Evolutionary conservation across 2,888 invertebrate genomes (phyloP).

Genomic region (Tetheella fluctuosa): DNA sequence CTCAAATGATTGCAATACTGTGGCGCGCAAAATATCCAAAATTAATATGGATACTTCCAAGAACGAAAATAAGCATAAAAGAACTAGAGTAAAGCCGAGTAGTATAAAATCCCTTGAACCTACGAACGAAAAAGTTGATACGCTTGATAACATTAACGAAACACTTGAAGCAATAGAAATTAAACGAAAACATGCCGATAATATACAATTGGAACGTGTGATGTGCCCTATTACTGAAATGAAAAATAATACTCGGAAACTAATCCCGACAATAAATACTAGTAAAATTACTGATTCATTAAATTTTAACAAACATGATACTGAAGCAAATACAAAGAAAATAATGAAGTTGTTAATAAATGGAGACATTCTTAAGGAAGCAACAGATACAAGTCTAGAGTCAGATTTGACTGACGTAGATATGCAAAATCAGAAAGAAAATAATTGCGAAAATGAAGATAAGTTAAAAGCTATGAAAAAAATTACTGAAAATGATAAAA

Average conservation of each 20-base stretch:
- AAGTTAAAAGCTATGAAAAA: slow-evolving; percentile 16
- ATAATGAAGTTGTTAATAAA: background rate
- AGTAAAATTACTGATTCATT: background rate
- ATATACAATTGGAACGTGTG: background rate
- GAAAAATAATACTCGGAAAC: background rate
- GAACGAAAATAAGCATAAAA: background rate
- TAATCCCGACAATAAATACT: background rate
- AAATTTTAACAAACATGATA: background rate
- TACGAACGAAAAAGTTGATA: background rate
- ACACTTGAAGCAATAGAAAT: background rate
- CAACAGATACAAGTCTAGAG: background rate
- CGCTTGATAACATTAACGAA: background rate
- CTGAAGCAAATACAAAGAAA: background rate
- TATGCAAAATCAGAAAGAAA: background rate
- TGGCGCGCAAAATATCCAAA: slow-evolving; percentile 17
- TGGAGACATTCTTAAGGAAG: background rate
- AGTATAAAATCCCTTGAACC: background rate
- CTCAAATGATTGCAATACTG: slow-evolving; percentile 13
- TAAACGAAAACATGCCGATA: background rate
- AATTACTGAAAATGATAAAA: slow-evolving; percentile 13
- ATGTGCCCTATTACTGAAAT: background rate
- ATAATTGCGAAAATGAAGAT: slow-evolving; percentile 13
- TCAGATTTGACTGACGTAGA: background rate
- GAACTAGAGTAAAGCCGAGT: background rate
- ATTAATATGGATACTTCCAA: slow-evolving; percentile 15